Base-by-base conservation (phyloP, 2,888 invertebrate species). In the Diarsia brunnea region DNA sequence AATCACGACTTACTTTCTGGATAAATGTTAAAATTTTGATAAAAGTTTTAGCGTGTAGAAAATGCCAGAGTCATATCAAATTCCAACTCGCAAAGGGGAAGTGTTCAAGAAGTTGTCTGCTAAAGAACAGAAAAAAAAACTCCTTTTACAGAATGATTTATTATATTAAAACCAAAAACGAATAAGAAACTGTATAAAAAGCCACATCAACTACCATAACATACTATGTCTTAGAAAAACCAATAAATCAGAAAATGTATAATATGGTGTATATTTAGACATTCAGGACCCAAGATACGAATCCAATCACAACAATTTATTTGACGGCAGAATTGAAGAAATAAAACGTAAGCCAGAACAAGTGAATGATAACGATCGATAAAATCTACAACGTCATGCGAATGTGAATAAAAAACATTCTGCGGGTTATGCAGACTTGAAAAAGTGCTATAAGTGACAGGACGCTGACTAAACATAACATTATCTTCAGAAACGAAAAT, bases 341-440 rank as follows among this genome's bases (percentile, higher is more conserved):
- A 89, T 82, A 88, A 89, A 85, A 87, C 78, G 76, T 84, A 84
- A 82, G 86, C 81, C 73, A 72, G 78, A 86, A 88, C 84, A 88
- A 87, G 85, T 82, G 80, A 79, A 86, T 88, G 90, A 92, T 92
- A 91, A 90, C 79, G 88, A 91, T 91, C 91, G 86, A 89, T 90
- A 89, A 79, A 86, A 88, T 81, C 64, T 90, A 88, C 91, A 80
- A 82, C 82, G 92, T 93, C 93, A 93, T 90, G 88, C 81, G 75
- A 88, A 89, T 87, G 81, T 78, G 82, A 87, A 79, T 81, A 80
- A 84, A 82, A 86, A 81, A 86, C 58, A 84, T 72, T 72, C 53
- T 76, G 74, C 49, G 61, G 45, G 49, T 31, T 79, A 66, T 45
- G 64, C 75, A 84, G 75, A 84, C 76, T 77, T 77, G 55, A 31